Conservation (phyloP, 92 coral and sea anemone species). For the Phenganax stokvisi region DNA sequence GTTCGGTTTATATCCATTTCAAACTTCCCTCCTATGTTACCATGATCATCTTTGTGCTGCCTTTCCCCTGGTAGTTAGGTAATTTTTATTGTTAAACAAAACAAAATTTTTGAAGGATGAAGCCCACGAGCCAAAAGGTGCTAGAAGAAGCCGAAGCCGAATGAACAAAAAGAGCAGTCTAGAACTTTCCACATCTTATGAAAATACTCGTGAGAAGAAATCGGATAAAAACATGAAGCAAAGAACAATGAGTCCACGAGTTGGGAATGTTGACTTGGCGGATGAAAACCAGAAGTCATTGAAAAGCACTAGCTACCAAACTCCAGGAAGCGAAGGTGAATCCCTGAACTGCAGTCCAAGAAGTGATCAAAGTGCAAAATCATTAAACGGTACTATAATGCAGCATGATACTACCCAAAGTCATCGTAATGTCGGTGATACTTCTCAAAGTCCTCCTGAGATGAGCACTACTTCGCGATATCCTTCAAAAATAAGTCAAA, state of each 20-base stretch:
- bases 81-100: neutral
- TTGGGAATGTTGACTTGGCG: neutral
- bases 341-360: neutral
- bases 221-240: neutral
- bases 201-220: neutral
- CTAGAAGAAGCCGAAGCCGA: neutral
- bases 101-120: neutral
- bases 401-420: neutral
- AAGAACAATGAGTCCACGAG: neutral
- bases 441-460: no score
- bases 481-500: no score
- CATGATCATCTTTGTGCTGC: no score
- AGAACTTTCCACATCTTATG: neutral
- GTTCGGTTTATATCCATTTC: no score
- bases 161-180: neutral
- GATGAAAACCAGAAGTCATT: neutral
- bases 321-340: neutral
- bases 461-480: no score
- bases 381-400: neutral
- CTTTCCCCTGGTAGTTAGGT: no score
- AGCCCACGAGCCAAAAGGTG: neutral
- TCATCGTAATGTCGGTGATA: no score
- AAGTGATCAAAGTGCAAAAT: neutral
- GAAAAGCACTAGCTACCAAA: slow-evolving; percentile 3
- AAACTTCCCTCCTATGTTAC: neutral